phyloP scores from a whole-genome alignment of 2,113 vertebrate genomes.

The Rallus limicola region DNA sequence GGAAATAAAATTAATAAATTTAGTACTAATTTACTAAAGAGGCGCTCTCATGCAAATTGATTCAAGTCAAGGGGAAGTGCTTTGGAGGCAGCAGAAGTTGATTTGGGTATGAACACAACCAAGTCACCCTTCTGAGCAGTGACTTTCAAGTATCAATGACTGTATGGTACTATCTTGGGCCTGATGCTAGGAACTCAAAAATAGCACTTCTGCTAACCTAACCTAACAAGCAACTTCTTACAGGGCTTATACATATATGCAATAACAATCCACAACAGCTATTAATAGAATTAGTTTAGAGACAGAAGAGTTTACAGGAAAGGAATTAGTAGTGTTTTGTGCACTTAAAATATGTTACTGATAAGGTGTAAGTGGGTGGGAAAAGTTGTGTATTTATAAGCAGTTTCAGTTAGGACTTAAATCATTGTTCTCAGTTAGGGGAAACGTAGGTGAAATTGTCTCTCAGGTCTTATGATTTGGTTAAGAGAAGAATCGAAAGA shows the following conservation, averaged over 20 bases:
- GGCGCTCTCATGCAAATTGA: not conserved
- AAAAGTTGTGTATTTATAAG: not conserved
- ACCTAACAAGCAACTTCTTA: not conserved
- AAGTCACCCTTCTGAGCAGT: not conserved
- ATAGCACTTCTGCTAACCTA: not conserved
- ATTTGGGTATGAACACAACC: not conserved
- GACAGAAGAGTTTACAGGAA: not conserved
- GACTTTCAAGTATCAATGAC: not conserved
- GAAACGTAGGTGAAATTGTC: not conserved
- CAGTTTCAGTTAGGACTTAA: not conserved
- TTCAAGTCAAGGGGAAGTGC: not conserved
- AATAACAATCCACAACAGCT: not conserved
- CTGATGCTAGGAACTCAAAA: not conserved
- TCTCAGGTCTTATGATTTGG: not conserved
- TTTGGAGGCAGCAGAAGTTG: not conserved
- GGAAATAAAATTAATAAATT: not conserved
- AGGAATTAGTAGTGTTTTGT: not conserved
- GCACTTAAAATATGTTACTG: not conserved
- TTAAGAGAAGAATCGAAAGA: not conserved
- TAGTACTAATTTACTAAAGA: not conserved
- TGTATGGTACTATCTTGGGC: fast-evolving
- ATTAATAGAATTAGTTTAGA: not conserved
- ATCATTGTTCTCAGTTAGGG: not conserved
- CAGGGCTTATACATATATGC: not conserved
- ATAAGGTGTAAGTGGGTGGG: not conserved